Evolutionary conservation across 1,140 invertebrate genomes (phyloP).

Genomic region (Nomia melanderi): DNA sequence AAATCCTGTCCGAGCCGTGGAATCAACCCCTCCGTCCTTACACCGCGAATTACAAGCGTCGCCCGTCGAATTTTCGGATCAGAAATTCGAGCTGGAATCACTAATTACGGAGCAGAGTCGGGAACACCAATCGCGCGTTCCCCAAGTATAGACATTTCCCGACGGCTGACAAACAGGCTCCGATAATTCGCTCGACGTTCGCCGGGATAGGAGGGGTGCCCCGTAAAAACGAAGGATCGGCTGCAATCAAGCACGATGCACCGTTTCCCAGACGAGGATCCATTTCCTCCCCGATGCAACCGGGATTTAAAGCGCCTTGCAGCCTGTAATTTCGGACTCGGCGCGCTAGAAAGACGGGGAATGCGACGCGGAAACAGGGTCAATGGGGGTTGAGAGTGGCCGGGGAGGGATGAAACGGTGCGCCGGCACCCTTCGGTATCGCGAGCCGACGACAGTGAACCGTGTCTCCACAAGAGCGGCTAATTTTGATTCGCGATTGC

Average conservation of each 20-base stretch:
- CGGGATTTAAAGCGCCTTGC: conserved; percentile 30
- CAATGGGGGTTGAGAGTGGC: conserved; percentile 23
- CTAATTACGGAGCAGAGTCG: neutral
- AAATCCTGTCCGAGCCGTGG: no score
- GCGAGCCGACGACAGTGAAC: conserved; percentile 18
- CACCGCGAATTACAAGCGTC: no score
- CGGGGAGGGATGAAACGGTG: neutral
- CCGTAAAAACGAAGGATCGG: conserved; percentile 2
- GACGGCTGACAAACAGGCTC: conserved; percentile 1
- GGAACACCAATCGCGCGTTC: neutral
- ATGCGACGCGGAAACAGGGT: conserved; percentile 55
- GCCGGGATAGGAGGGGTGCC: neutral
- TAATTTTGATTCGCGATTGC: conserved; percentile 69
- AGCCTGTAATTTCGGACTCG: conserved; percentile 54
- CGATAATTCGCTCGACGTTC: conserved; percentile 19
- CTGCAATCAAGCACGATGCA: conserved; percentile 24
- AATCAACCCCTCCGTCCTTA: no score
- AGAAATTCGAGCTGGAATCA: no score
- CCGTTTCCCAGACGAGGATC: conserved; percentile 22
- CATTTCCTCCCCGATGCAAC: conserved; percentile 28
- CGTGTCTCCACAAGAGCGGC: conserved; percentile 55
- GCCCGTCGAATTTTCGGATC: no score
- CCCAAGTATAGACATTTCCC: neutral
- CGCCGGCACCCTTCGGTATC: conserved; percentile 23
- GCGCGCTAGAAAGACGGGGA: conserved; percentile 33